These are phyloP conservation scores for Ladona fulva DNA, from an alignment of 1,140 invertebrate species.

Conservation along the genomic window DNA sequence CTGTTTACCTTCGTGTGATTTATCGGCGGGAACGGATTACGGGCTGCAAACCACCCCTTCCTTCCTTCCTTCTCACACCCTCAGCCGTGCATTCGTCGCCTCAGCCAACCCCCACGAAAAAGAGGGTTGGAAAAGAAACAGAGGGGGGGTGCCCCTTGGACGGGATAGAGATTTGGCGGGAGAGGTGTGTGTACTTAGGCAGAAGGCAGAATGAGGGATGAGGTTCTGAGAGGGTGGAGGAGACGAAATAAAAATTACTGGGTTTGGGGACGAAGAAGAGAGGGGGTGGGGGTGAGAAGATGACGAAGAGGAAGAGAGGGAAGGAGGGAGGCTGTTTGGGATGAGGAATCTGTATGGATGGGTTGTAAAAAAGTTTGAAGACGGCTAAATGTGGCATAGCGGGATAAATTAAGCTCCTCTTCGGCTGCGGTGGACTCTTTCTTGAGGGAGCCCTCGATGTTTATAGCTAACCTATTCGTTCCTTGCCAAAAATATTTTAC, in stretches of 20 bases:
- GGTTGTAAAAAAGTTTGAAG: neutral
- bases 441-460: neutral
- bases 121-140: neutral
- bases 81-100: neutral
- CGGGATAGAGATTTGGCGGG: neutral
- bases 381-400: neutral
- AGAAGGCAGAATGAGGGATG: neutral
- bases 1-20: conserved; percentile 9
- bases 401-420: neutral
- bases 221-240: neutral
- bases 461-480: neutral
- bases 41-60: neutral
- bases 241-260: neutral
- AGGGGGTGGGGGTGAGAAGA: neutral
- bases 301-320: neutral
- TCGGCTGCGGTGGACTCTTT: neutral
- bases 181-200: neutral
- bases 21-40: conserved; percentile 6
- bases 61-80: neutral
- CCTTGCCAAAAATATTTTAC: neutral
- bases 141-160: neutral
- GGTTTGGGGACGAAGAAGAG: neutral
- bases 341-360: neutral
- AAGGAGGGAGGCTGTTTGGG: neutral
- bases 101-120: neutral